phyloP scores from a whole-genome alignment of 1,140 invertebrate genomes.

The Lepidostoma basale region DNA sequence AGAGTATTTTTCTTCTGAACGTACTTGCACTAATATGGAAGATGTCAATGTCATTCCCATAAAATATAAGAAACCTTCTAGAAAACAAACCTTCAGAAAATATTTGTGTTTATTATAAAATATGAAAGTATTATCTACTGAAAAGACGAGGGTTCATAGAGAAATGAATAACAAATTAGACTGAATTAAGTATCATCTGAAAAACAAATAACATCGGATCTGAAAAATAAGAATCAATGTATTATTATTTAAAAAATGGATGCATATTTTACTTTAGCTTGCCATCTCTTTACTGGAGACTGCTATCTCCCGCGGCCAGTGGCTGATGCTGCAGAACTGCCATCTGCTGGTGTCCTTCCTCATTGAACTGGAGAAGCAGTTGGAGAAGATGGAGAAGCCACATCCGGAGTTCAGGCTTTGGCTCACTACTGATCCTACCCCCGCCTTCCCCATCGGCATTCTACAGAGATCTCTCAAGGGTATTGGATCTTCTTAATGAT shows the following conservation, averaged over 20 bases:
- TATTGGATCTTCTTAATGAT: constrained; percentile 49
- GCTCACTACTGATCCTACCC: constrained; percentile 87
- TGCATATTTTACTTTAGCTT: constrained; percentile 54
- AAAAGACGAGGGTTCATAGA: too few species aligned
- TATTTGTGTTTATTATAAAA: background rate
- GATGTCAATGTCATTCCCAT: too few species aligned
- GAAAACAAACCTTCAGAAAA: too few species aligned
- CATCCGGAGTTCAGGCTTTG: constrained; percentile 91
- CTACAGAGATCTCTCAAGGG: constrained; percentile 85
- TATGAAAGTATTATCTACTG: background rate
- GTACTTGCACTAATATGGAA: too few species aligned
- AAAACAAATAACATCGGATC: background rate
- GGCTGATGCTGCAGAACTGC: constrained; percentile 91
- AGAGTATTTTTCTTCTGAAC: too few species aligned
- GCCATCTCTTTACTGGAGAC: constrained; percentile 75
- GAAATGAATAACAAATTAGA: background rate
- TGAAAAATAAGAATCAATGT: background rate
- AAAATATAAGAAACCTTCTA: too few species aligned
- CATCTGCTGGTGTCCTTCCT: constrained; percentile 84
- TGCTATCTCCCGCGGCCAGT: constrained; percentile 78
- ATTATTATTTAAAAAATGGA: background rate
- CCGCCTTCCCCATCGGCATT: constrained; percentile 86
- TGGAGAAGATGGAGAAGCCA: constrained; percentile 78
- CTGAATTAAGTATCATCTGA: background rate
- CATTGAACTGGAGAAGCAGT: constrained; percentile 77